Conservation (phyloP, 2,797 vertebrate genomes). For the Xenopus petersii region DNA sequence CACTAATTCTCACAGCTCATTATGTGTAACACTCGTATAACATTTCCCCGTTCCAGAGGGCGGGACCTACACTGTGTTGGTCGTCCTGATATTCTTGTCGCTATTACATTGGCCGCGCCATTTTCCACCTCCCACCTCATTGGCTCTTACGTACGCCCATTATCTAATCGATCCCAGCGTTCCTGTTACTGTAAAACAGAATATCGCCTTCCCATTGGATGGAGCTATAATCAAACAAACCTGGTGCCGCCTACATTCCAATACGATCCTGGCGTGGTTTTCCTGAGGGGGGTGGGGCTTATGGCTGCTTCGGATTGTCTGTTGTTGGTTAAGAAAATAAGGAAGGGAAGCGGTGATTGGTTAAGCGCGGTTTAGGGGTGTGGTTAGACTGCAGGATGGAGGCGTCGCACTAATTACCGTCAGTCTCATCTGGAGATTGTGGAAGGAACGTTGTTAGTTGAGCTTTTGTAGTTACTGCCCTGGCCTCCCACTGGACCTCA, state of each 20-base stretch:
- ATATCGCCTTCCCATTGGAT: slow-evolving; percentile 4
- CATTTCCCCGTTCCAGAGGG: background rate
- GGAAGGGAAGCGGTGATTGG: background rate
- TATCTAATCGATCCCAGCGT: background rate
- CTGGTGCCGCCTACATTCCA: slow-evolving; percentile 30
- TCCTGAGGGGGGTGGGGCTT: background rate
- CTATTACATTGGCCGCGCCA: slow-evolving; percentile 38
- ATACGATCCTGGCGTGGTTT: background rate
- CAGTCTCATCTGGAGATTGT: slow-evolving; percentile 22
- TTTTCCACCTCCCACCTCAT: background rate
- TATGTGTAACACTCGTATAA: too few relatives aligned
- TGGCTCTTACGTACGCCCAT: background rate
- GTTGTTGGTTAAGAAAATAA: background rate
- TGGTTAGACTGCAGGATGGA: slow-evolving; percentile 3
- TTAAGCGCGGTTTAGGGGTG: background rate
- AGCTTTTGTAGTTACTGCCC: slow-evolving; percentile 4
- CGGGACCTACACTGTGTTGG: background rate
- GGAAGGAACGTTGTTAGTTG: background rate
- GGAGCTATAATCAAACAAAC: background rate
- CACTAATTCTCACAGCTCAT: too few relatives aligned
- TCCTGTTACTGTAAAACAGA: too few relatives aligned
- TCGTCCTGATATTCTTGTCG: slow-evolving; percentile 38
- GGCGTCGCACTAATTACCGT: slow-evolving; percentile 2
- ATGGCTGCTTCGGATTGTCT: slow-evolving; percentile 15
- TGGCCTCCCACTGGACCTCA: slow-evolving; percentile 41